Evolutionary conservation across 2,797 vertebrate species (phyloP).

Genomic region (Sebastes variabilis): DNA sequence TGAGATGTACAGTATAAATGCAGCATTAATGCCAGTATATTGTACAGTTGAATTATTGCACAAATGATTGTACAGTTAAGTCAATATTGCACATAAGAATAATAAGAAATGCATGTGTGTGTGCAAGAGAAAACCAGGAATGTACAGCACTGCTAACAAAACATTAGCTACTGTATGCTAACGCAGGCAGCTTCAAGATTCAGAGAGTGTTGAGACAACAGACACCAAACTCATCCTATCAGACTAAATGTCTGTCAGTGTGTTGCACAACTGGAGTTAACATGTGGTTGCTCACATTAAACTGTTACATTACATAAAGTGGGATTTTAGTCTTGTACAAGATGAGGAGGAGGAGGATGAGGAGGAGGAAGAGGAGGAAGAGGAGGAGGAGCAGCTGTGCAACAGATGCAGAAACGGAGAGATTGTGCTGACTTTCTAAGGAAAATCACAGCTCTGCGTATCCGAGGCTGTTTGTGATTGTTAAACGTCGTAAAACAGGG

Average conservation of each 20-base stretch:
- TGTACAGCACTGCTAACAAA: too few relatives aligned
- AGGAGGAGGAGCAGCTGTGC: conserved; percentile 39
- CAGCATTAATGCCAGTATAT: too few relatives aligned
- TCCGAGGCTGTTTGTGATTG: conserved; percentile 42
- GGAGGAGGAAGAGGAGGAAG: background rate
- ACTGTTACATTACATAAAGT: background rate
- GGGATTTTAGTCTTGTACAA: too few relatives aligned
- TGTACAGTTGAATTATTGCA: too few relatives aligned
- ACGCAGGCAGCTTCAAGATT: background rate
- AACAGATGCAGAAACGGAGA: conserved; percentile 33
- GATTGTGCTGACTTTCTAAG: background rate
- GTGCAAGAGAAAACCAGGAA: too few relatives aligned
- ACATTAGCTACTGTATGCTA: background rate
- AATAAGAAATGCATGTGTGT: too few relatives aligned
- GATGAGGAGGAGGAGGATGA: background rate
- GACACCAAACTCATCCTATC: too few relatives aligned
- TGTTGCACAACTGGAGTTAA: background rate
- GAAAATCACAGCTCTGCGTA: background rate
- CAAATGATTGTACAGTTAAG: too few relatives aligned
- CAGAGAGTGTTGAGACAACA: too few relatives aligned
- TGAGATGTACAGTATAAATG: too few relatives aligned
- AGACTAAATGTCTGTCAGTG: background rate
- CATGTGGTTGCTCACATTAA: background rate
- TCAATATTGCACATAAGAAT: too few relatives aligned
- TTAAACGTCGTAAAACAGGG: conserved; percentile 33